Evolutionary conservation across 2,113 vertebrate genomes (phyloP).

Genomic region (Eleginops maclovinus): DNA sequence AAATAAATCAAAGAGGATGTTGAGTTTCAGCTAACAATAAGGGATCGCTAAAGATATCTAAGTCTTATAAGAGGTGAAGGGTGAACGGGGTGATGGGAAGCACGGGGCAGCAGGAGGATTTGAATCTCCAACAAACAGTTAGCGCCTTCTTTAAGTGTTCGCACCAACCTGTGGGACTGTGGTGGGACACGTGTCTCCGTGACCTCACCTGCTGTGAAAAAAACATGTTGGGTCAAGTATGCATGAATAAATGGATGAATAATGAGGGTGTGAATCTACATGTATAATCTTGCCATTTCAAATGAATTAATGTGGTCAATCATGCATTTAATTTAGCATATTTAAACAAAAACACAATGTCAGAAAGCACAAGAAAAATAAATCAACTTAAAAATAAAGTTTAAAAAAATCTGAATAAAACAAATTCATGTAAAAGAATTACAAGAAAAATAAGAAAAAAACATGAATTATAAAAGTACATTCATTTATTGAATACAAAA

Average conservation of each 20-base stretch:
- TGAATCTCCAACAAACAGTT: neutral
- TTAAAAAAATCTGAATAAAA: too few relatives aligned
- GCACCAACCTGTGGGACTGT: neutral
- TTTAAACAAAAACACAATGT: too few relatives aligned
- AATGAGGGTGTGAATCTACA: neutral
- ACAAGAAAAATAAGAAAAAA: too few relatives aligned
- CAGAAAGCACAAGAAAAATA: too few relatives aligned
- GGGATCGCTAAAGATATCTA: neutral
- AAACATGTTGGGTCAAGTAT: neutral
- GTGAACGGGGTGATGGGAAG: conserved; percentile 1
- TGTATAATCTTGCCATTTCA: neutral
- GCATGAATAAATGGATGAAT: neutral
- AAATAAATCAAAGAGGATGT: too few relatives aligned
- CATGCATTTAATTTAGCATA: too few relatives aligned
- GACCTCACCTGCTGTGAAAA: neutral
- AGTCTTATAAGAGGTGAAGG: conserved; percentile 3
- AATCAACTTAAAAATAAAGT: too few relatives aligned
- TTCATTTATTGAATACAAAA: too few relatives aligned
- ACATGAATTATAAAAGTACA: too few relatives aligned
- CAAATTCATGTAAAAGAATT: too few relatives aligned
- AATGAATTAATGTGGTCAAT: too few relatives aligned
- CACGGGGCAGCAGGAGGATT: conserved; percentile 9
- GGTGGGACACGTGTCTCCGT: neutral
- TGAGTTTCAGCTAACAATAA: neutral
- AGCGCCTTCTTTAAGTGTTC: conserved; percentile 27